phyloP scores from a whole-genome alignment of 1,140 invertebrate species.

The Drosophila erecta region DNA sequence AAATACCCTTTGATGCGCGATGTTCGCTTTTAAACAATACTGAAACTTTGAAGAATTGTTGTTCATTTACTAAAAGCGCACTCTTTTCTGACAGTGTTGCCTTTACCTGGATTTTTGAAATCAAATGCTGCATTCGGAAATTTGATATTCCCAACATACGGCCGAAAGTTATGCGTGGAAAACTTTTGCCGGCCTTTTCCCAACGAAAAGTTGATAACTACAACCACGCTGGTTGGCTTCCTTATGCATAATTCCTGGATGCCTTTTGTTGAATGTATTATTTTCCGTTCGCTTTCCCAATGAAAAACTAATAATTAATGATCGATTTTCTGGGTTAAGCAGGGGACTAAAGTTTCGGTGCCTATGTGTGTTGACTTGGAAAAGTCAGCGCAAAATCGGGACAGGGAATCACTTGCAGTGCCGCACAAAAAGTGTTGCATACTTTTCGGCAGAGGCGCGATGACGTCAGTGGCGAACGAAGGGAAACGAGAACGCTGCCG shows the following conservation, averaged over 20 bases:
- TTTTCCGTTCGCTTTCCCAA: background rate
- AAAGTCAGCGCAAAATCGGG: constrained; percentile 17
- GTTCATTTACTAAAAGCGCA: no score
- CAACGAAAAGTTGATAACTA: background rate
- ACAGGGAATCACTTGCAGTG: constrained; percentile 9
- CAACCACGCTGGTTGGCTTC: background rate
- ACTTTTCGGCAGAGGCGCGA: constrained; percentile 57
- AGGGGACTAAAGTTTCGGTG: constrained; percentile 16
- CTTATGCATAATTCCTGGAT: background rate
- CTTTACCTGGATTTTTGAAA: background rate
- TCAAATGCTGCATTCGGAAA: background rate
- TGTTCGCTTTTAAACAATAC: no score
- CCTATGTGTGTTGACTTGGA: constrained; percentile 8
- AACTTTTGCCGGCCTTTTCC: background rate
- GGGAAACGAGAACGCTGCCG: constrained; percentile 30
- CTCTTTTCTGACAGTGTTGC: background rate
- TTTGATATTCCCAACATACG: background rate
- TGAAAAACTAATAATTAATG: constrained; percentile 26
- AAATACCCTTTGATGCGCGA: no score
- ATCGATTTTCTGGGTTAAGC: constrained; percentile 6
- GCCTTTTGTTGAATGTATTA: constrained; percentile 1
- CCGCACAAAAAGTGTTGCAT: constrained; percentile 64
- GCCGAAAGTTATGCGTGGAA: background rate
- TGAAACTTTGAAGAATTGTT: no score
- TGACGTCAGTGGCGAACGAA: constrained; percentile 64